Percentiles rank a stretch among this genome's conserved stretches.
These are phyloP conservation scores for Puffinus mauretanicus DNA, from an alignment of 2,113 vertebrate species.

Conservation along the genomic window DNA sequence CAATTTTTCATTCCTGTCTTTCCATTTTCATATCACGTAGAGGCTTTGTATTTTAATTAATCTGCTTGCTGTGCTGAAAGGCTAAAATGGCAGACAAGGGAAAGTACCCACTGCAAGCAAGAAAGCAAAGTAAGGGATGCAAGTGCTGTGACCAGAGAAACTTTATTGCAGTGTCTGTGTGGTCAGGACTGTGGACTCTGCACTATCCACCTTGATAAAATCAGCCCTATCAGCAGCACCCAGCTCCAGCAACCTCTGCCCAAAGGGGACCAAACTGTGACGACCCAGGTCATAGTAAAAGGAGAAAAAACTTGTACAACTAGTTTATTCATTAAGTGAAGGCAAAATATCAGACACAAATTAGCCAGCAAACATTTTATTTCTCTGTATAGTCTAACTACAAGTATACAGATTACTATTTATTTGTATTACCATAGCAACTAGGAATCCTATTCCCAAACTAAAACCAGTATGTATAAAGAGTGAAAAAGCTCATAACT, in stretches of 20 bases:
- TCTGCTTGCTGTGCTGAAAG: neutral
- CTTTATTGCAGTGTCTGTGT: neutral
- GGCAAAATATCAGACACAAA: neutral
- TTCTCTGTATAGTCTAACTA: neutral
- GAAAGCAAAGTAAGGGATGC: neutral
- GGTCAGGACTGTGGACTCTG: neutral
- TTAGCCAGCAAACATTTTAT: neutral
- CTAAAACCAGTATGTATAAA: neutral
- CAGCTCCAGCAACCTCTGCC: neutral
- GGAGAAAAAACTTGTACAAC: neutral
- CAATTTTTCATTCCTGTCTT: neutral
- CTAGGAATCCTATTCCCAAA: neutral
- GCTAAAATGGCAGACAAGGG: neutral
- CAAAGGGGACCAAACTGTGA: neutral
- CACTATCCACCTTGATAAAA: neutral
- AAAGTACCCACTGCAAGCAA: neutral
- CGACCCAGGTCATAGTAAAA: neutral
- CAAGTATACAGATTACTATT: neutral
- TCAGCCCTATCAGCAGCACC: neutral
- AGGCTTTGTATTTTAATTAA: neutral
- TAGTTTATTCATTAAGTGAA: neutral
- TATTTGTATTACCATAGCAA: neutral
- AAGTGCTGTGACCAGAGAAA: neutral
- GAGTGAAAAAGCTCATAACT: neutral
- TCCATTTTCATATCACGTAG: neutral